A percentile compares a stretch with the other conserved stretches of the same genome.
These are phyloP conservation scores for Oscheius sp. DNA, from an alignment of 1,140 invertebrate species.

Conservation along the genomic window DNA sequence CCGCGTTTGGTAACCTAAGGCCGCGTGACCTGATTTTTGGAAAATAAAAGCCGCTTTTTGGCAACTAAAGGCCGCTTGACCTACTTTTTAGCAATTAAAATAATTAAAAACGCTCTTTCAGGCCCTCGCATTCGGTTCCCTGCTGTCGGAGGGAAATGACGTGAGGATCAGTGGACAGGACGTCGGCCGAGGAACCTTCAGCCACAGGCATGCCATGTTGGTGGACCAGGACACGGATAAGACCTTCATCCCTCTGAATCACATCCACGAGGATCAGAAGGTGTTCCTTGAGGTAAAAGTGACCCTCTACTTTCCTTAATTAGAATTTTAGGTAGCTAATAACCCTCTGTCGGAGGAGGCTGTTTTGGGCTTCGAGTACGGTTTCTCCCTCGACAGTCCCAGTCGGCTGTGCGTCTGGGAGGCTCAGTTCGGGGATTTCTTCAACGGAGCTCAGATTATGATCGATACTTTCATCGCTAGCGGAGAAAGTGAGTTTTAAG, in stretches of 20 bases:
- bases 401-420: conserved; percentile 88
- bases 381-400: conserved; percentile 73
- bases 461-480: conserved; percentile 87
- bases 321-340: too few species aligned
- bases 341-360: conserved; percentile 93
- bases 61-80: too few species aligned
- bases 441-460: conserved; percentile 93
- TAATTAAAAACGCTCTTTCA: not conserved
- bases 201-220: conserved; percentile 84
- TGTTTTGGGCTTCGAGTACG: conserved; percentile 92
- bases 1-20: too few species aligned
- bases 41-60: too few species aligned
- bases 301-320: too few species aligned
- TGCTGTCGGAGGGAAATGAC: conserved; percentile 75
- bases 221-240: conserved; percentile 83
- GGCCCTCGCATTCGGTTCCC: conserved; percentile 76
- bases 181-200: conserved; percentile 92
- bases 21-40: not conserved
- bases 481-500: conserved; percentile 71
- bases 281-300: conserved; percentile 64
- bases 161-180: conserved; percentile 94
- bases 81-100: not conserved
- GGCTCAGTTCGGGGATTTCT: conserved; percentile 95
- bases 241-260: conserved; percentile 84
- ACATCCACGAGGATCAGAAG: conserved; percentile 69